These are phyloP conservation scores for Dolichopus griseipennis DNA, from an alignment of 2,888 invertebrate species.

Conservation along the genomic window DNA sequence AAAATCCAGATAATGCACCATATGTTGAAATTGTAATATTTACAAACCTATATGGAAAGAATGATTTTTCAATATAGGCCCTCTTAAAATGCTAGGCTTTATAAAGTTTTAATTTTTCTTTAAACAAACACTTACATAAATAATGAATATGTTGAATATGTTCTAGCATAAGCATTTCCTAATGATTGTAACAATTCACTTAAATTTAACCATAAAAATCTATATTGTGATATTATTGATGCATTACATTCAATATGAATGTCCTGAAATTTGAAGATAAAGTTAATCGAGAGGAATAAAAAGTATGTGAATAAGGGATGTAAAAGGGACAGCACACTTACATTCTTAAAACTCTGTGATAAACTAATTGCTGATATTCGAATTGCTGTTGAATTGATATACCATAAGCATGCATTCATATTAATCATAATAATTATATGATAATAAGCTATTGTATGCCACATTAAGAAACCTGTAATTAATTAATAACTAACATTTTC, in stretches of 20 bases:
- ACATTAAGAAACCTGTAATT: constrained; percentile 48
- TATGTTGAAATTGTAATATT: constrained; percentile 59
- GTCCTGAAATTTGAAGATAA: constrained; percentile 43
- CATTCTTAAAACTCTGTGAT: constrained; percentile 46
- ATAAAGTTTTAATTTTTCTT: not conserved
- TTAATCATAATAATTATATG: constrained; percentile 61
- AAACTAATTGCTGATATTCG: constrained; percentile 51
- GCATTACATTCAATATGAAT: constrained; percentile 49
- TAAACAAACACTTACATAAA: constrained; percentile 46
- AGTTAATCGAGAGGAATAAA: no score
- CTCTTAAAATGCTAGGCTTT: no score
- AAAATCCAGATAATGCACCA: constrained; percentile 56
- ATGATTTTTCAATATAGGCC: no score
- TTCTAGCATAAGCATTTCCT: constrained; percentile 59
- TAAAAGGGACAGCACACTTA: constrained; percentile 25
- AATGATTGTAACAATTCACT: constrained; percentile 57
- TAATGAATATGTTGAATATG: constrained; percentile 57
- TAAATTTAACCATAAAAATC: constrained; percentile 55
- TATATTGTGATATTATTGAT: constrained; percentile 52
- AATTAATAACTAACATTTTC: no score
- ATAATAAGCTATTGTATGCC: constrained; percentile 48
- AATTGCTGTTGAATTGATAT: constrained; percentile 56
- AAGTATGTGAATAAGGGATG: no score
- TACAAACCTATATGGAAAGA: constrained; percentile 50
- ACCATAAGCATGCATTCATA: constrained; percentile 61